Evolutionary conservation across 2,797 vertebrate species (phyloP), one percentile per base, ranked within the genome.

Genomic region (Eremophila alpestris): DNA sequence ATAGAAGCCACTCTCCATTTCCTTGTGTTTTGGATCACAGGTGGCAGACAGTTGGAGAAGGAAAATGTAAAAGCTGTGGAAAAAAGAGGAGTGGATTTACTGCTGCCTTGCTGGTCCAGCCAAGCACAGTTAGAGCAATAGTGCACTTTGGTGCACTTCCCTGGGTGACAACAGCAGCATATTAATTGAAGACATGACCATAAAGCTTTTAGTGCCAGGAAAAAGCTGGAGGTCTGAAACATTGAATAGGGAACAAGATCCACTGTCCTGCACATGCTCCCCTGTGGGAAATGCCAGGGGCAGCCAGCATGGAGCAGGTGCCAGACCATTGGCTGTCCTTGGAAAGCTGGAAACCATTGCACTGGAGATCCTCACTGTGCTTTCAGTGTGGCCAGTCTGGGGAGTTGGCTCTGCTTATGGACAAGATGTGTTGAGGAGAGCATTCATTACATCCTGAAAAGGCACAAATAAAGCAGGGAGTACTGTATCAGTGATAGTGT

Each of bases 191-290:
- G 76, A 86, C 22, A n/a, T 18, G 65, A 36, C 83, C 59, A 27
- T 88, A 85, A 63, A 78, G 91, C 59, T 90, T 93, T 73, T 40
- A 73, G 76, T 88, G 65, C 73, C 43, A 65, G 74, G 63, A 76
- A 73, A 60, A 90, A 87, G 65, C 73, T 83, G 76, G 12, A 68
- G 48, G 49, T 51, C 79, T 91, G 75, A 91, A 80, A 55, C 15
- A 0, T 0, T 41, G 77, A 54, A 26, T 3, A 71, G 46, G 62
- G 90, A 62, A 55, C 9, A 20, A 67, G 46, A 69, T 79, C 49
- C 4, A 5, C 64, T 41, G 48, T 70, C 70, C 65, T 45, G 55
- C 3, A 1, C 2, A 0, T 2, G 19, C 9, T 49, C 1, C n/a
- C n/a, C n/a, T 0, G 0, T 16, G 52, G 41, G 69, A 77, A 49